Base-by-base conservation (phyloP, 1,140 invertebrate species). In the Leptonema lineaticorne region DNA sequence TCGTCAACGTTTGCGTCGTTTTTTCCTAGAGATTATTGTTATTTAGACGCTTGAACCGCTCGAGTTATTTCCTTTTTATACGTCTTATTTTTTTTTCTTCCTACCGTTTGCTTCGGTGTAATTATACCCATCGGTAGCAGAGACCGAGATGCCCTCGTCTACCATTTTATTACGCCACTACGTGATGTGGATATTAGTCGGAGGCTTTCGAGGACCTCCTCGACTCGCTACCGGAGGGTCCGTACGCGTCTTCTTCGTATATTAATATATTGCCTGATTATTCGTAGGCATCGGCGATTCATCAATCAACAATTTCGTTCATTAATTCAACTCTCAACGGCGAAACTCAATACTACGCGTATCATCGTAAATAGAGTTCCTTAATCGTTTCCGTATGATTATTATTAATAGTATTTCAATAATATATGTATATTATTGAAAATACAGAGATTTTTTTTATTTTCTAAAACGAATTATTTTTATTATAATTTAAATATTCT, bases 1-100 rank as follows among this genome's bases (percentile, higher is more conserved):
- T 56, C 64, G 46, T 45, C 26, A 20, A 14, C 27, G 59, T 37
- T 30, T 45, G 20, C 22, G 18, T 18, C 37, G 24, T 66, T 70
- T 69, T 70, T 62, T 68, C 68, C 66, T 73, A 73, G 71, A 73
- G 37, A 73, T 73, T 67, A 73, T 73, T 70, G 71, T 70, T 70
- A 73, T 73, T 73, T n/a, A 73, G 27, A 9, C 16, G 46, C n/a
- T 24, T 20, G 50, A 53, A 24, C 29, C 58, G 63, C 58, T 22
- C 33, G 27, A 56, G 58, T 24, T 56, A 37, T 62, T 65, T 67
- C 69, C 59, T 18, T 53, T 53, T 26, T 53, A 26, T 50, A 8
- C n/a, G 18, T 50, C 18, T 50, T 53, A 26, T 53, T 22, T 53
- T 7, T 53, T 53, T 14, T 53, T 53, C 2, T 53, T 22, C 20